phyloP scores from a whole-genome alignment of 2,888 invertebrate species.

The Drosophila longiperda region DNA sequence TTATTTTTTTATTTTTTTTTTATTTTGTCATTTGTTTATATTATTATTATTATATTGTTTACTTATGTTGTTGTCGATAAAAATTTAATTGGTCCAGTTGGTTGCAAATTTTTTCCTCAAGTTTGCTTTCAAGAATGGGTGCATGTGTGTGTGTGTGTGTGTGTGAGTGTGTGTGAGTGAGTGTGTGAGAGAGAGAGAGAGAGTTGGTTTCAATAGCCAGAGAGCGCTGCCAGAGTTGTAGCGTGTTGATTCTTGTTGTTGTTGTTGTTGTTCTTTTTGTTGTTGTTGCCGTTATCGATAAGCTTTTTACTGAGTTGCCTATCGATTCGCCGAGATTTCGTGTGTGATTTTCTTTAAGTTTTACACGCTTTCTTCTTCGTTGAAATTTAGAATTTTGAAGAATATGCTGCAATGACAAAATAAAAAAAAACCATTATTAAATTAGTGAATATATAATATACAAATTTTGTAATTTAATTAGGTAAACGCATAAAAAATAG shows the following conservation, averaged over 20 bases:
- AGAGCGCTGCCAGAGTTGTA: conserved; percentile 77
- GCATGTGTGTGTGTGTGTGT: conserved; percentile 18
- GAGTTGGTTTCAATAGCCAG: conserved; percentile 56
- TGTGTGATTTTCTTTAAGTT: conserved; percentile 64
- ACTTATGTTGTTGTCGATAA: conserved; percentile 56
- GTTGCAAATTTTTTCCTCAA: conserved; percentile 62
- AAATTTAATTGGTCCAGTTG: conserved; percentile 74
- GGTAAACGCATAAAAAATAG: too few species aligned
- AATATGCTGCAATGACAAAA: conserved; percentile 65
- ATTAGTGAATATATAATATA: neutral
- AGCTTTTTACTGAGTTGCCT: conserved; percentile 49
- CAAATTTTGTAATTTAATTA: too few species aligned
- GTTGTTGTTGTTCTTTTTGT: conserved; percentile 7
- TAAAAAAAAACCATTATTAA: neutral
- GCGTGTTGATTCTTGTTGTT: conserved; percentile 61
- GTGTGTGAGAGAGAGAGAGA: conserved; percentile 15
- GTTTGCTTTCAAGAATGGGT: conserved; percentile 39
- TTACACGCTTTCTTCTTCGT: conserved; percentile 74
- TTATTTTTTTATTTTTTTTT: neutral
- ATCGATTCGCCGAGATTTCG: conserved; percentile 70
- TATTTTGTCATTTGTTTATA: conserved; percentile 17
- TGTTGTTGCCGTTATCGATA: conserved; percentile 45
- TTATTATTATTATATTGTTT: conserved; percentile 14
- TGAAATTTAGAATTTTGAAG: conserved; percentile 81
- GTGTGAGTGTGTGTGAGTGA: conserved; percentile 34